These are phyloP conservation scores for Equus przewalskii DNA, from an alignment of 2,113 vertebrate genomes.

Conservation along the genomic window DNA sequence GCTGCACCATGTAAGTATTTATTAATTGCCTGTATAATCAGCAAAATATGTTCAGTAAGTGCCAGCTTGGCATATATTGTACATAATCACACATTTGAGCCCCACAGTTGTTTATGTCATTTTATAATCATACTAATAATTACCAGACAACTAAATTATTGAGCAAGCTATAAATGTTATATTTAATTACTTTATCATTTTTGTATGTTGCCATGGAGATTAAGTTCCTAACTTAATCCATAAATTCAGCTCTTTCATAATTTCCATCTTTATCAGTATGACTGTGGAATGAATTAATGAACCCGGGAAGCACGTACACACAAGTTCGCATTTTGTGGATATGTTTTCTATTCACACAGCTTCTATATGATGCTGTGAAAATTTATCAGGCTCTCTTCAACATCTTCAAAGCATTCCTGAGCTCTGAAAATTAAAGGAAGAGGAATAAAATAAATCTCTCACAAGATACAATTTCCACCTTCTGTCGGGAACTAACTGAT, in stretches of 20 bases:
- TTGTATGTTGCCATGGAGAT: conserved; percentile 75
- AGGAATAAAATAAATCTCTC: conserved; percentile 81
- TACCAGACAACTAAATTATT: conserved; percentile 84
- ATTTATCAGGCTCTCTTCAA: conserved; percentile 80
- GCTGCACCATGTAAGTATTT: conserved; percentile 70
- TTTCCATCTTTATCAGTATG: conserved; percentile 74
- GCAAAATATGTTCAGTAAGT: conserved; percentile 75
- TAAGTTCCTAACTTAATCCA: conserved; percentile 73
- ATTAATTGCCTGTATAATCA: conserved; percentile 86
- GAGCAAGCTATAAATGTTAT: conserved; percentile 83
- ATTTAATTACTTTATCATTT: conserved; percentile 87
- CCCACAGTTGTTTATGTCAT: conserved; percentile 82
- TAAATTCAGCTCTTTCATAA: conserved; percentile 77
- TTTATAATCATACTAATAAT: conserved; percentile 87
- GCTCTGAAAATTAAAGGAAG: conserved; percentile 86
- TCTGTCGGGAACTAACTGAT: conserved; percentile 88
- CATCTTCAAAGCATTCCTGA: conserved; percentile 82
- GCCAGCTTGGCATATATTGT: conserved; percentile 79
- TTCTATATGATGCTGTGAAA: conserved; percentile 82
- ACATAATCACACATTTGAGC: conserved; percentile 82
- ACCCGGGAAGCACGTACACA: conserved; percentile 71
- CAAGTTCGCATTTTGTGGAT: conserved; percentile 75
- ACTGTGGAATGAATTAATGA: conserved; percentile 82
- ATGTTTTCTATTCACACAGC: conserved; percentile 70
- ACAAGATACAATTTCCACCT: conserved; percentile 86